Base-by-base conservation (phyloP, 2,888 invertebrate species). In the Aricia artaxerxes region DNA sequence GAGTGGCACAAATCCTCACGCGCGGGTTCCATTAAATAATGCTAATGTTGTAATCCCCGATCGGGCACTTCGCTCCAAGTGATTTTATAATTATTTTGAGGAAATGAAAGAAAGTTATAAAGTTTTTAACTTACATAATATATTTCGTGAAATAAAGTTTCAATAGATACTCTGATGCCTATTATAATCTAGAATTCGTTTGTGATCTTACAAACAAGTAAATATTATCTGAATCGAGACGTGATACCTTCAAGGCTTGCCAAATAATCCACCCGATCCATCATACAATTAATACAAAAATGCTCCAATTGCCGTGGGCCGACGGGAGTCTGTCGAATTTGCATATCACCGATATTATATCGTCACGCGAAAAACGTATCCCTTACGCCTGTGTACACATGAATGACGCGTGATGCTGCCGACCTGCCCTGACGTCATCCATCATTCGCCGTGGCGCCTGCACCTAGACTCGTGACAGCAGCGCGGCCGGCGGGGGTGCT, bases 351-450 rank as follows among this genome's bases (percentile, higher is more conserved):
- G 88, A 94, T 94, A 94, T 94, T 93, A 94, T 94, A 94, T 91
- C 94, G 93, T 94, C 94, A 93, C 92, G 89, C 90, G 94, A 93
- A 94, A 94, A 94, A 93, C 94, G 94, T 94, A 94, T 94, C 93
- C 94, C 93, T 93, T 94, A 94, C 94, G 94, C 90, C 92, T 94
- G 93, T 93, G 92, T 94, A 94, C 94, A 94, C 94, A 94, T 92
- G 94, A 94, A 94, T 94, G 94, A 93, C 94, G 93, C 91, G 94
- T 92, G 94, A 93, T 94, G 93, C 93, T 92, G 92, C 91, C 92
- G 93, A 92, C 94, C 93, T 93, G 91, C 92, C 91, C 92, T 92
- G 92, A 92, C 93, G 94, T 91, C 94, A 94, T 94, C 94, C 93
- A 94, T 94, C 94, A 94, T 94, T 93, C 93, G 91, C 87, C 90